These are phyloP conservation scores for Cynaeus angustus DNA, from an alignment of 2,888 invertebrate species.

Conservation along the genomic window DNA sequence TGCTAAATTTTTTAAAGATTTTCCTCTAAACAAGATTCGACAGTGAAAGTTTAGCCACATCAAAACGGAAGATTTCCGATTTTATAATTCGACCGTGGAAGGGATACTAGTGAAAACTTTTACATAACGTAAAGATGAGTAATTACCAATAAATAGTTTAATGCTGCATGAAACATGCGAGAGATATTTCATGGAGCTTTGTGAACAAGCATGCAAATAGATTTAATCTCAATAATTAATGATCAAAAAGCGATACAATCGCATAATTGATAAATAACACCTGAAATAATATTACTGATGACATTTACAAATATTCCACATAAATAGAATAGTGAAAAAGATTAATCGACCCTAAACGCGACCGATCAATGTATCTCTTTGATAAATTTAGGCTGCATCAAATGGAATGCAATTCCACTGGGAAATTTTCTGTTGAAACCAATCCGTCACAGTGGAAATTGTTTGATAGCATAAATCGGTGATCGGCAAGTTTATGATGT, in stretches of 20 bases:
- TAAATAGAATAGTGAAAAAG: conserved; percentile 63
- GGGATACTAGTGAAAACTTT: background rate
- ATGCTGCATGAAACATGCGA: conserved; percentile 31
- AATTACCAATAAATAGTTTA: conserved; percentile 42
- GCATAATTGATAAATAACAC: conserved; percentile 58
- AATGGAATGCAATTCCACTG: conserved; percentile 67
- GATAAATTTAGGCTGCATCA: conserved; percentile 63
- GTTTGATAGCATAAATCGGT: conserved; percentile 65
- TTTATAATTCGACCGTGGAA: background rate
- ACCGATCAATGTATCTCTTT: conserved; percentile 61
- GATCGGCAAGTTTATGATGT: conserved; percentile 66
- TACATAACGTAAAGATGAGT: conserved; percentile 12
- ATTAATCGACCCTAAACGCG: conserved; percentile 66
- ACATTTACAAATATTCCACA: conserved; percentile 61
- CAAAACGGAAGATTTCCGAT: background rate
- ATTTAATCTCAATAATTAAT: conserved; percentile 57
- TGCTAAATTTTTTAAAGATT: background rate
- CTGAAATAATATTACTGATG: conserved; percentile 59
- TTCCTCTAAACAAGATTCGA: too few species aligned
- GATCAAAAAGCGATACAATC: conserved; percentile 58
- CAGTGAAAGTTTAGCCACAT: background rate
- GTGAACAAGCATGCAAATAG: conserved; percentile 51
- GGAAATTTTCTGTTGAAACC: conserved; percentile 67
- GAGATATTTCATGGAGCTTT: conserved; percentile 52
- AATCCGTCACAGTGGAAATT: conserved; percentile 67